Percentiles rank a stretch among this genome's conserved stretches.
Conservation (phyloP, 2,888 invertebrate genomes). For the Drosophila koepferae region DNA sequence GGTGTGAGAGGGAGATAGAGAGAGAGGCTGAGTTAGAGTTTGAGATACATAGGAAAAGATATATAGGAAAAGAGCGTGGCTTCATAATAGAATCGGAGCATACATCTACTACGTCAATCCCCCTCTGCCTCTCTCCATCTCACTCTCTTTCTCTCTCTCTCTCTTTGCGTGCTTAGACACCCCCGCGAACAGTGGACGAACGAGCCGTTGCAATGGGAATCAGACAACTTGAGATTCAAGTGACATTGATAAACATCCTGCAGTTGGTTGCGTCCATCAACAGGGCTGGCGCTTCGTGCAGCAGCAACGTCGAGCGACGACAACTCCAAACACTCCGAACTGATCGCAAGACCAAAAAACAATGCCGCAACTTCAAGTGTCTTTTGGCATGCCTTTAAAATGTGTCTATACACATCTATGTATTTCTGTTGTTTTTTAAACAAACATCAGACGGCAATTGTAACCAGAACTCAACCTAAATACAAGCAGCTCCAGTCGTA, state of each 20-base stretch:
- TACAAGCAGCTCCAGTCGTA: slow-evolving; percentile 4
- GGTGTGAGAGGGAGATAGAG: not conserved
- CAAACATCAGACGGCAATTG: slow-evolving; percentile 15
- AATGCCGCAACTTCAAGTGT: slow-evolving; percentile 55
- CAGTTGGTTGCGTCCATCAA: slow-evolving; percentile 68
- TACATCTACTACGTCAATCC: slow-evolving; percentile 2
- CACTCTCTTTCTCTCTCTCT: not conserved
- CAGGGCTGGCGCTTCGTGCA: slow-evolving; percentile 47
- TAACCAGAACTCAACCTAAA: slow-evolving; percentile 21
- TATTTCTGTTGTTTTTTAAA: slow-evolving; percentile 6
- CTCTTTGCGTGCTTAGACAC: slow-evolving; percentile 31
- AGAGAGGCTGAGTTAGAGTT: not conserved
- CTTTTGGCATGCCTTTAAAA: slow-evolving; percentile 40
- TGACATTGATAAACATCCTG: slow-evolving; percentile 79
- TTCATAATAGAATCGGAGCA: slow-evolving; percentile 38
- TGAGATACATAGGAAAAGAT: not conserved
- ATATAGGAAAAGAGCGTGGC: not conserved
- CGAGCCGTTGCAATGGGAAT: slow-evolving; percentile 35
- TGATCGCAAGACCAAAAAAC: slow-evolving; percentile 25
- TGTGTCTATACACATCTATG: not conserved
- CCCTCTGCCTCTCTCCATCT: no score
- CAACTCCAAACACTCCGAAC: not conserved
- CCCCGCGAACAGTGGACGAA: slow-evolving; percentile 53
- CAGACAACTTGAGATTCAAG: slow-evolving; percentile 72
- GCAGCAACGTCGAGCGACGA: slow-evolving; percentile 1